Conservation (phyloP, 2,113 vertebrate genomes). For the Sturnira hondurensis region DNA sequence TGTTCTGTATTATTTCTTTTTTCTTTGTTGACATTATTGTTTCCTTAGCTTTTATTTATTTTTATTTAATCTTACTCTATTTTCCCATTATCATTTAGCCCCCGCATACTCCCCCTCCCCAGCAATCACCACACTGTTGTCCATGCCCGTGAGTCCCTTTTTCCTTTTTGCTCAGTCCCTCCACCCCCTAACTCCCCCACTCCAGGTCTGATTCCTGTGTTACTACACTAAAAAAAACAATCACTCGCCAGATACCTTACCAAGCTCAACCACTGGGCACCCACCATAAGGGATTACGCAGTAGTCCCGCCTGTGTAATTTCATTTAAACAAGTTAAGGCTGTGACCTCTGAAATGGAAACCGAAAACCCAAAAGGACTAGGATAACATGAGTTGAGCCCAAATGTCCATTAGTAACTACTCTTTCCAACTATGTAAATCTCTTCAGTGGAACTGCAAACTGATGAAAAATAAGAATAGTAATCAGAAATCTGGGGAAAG, state of each 20-base stretch:
- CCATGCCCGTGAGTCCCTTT: too few relatives aligned
- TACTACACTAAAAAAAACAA: background rate
- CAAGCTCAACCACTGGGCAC: background rate
- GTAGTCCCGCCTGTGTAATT: background rate
- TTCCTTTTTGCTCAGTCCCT: too few relatives aligned
- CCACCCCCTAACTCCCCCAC: too few relatives aligned
- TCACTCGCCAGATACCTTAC: background rate
- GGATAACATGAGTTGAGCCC: background rate
- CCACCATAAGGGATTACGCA: background rate
- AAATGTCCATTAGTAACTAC: background rate
- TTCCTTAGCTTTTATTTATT: too few relatives aligned
- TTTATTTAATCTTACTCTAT: too few relatives aligned
- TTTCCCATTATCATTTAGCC: too few relatives aligned
- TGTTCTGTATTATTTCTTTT: background rate
- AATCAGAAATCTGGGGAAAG: background rate
- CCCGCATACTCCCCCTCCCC: too few relatives aligned
- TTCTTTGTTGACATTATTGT: too few relatives aligned
- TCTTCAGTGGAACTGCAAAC: background rate
- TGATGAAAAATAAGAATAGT: background rate
- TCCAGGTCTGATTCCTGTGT: background rate
- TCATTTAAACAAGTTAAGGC: background rate
- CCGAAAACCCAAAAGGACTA: background rate
- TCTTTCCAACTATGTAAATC: background rate
- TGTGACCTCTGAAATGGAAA: background rate
- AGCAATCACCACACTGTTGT: too few relatives aligned